phyloP scores from a whole-genome alignment of 1,140 invertebrate species.

The Pseudomyrmex sp. region DNA sequence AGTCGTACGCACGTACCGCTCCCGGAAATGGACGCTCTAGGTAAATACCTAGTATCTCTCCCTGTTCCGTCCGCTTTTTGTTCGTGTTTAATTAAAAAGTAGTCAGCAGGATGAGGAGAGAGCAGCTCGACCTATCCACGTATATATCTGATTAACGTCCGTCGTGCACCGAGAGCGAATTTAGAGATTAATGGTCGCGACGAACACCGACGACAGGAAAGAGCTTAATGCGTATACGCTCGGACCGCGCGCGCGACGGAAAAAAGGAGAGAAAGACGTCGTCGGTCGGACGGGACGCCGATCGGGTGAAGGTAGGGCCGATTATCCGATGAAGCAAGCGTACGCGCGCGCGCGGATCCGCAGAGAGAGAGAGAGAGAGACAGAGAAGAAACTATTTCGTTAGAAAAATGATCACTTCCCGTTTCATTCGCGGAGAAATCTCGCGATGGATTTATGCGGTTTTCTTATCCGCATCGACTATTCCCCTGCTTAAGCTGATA shows the following conservation, averaged over 20 bases:
- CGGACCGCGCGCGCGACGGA: slow-evolving; percentile 16
- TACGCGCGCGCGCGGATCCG: not conserved
- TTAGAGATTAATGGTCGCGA: slow-evolving; percentile 71
- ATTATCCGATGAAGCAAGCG: slow-evolving; percentile 58
- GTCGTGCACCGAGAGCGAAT: slow-evolving; percentile 64
- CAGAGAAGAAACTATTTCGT: not conserved
- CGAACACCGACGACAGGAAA: slow-evolving; percentile 63
- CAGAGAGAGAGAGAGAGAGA: too few species aligned
- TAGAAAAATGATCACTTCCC: slow-evolving; percentile 58
- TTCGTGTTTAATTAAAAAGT: slow-evolving; percentile 73
- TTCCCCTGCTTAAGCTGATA: slow-evolving; percentile 53
- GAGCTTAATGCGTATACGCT: slow-evolving; percentile 65
- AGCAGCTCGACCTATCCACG: slow-evolving; percentile 57
- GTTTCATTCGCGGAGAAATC: slow-evolving; percentile 44
- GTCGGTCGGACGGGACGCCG: slow-evolving; percentile 31
- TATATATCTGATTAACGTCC: slow-evolving; percentile 72
- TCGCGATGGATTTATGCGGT: slow-evolving; percentile 49
- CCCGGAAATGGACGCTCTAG: slow-evolving; percentile 63
- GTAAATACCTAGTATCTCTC: slow-evolving; percentile 65
- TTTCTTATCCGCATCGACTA: slow-evolving; percentile 52
- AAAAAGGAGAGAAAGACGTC: slow-evolving; percentile 67
- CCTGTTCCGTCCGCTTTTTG: slow-evolving; percentile 62
- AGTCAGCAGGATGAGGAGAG: slow-evolving; percentile 50
- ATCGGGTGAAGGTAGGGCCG: slow-evolving; percentile 45
- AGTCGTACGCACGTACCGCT: slow-evolving; percentile 3